These are phyloP conservation scores for Thymelicus lineola DNA, from an alignment of 2,888 invertebrate genomes.

Conservation along the genomic window DNA sequence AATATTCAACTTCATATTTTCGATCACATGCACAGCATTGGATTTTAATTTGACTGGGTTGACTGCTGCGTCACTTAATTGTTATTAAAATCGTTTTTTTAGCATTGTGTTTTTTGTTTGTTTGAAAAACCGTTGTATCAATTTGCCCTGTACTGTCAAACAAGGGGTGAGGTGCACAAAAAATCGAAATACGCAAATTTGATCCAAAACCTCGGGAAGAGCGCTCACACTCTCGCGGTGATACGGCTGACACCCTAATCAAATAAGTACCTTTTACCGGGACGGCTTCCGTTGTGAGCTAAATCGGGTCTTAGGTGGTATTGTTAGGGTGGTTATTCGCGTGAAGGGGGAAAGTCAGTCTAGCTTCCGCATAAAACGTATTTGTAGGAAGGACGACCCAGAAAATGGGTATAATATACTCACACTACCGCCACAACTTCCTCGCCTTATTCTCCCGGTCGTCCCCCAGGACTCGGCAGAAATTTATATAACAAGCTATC, in stretches of 20 bases:
- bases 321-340: constrained; percentile 57
- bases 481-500: constrained; percentile 85
- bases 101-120: constrained; percentile 7
- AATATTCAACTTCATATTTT: background rate
- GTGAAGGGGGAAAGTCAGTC: constrained; percentile 58
- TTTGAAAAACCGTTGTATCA: constrained; percentile 44
- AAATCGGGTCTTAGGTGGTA: constrained; percentile 53
- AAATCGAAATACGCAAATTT: constrained; percentile 83
- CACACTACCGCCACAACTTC: constrained; percentile 78
- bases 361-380: constrained; percentile 85
- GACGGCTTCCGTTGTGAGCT: constrained; percentile 48
- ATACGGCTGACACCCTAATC: constrained; percentile 85
- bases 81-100: background rate
- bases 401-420: constrained; percentile 85
- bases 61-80: background rate
- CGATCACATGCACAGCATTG: too few relatives aligned
- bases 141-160: constrained; percentile 62
- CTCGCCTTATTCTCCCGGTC: constrained; percentile 78
- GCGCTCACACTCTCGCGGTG: constrained; percentile 82
- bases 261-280: constrained; percentile 85
- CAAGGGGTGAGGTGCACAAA: constrained; percentile 61
- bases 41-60: background rate
- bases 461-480: constrained; percentile 81
- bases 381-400: constrained; percentile 86
- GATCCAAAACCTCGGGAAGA: constrained; percentile 80